Evolutionary conservation across 1,140 invertebrate species (phyloP), one percentile per base, ranked within the genome.

Genomic region (Caerostris darwini): DNA sequence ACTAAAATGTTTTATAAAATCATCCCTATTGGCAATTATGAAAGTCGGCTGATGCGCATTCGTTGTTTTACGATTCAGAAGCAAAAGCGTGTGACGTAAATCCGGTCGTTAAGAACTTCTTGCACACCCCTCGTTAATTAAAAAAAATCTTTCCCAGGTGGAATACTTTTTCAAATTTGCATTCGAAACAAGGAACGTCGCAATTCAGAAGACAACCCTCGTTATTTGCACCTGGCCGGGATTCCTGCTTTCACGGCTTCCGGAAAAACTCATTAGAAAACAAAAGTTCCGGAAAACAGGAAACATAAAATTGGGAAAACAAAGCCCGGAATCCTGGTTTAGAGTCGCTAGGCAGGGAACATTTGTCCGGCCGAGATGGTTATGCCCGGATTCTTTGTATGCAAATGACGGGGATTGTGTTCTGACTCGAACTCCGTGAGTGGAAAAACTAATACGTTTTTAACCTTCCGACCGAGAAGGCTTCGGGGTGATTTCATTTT

Each of bases 401-500:
- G 90, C 90, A 92, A 92, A 92, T 92, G n/a, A 67, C 90, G 5
- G n/a, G 90, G 90, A 61, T 92, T 58, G 90, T 50, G 69, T 92
- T 85, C 85, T 83, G 53, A 83, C 34, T 92, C 59, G 56, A 85
- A 10, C 34, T 83, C 19, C 81, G 90, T 92, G 90, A 85, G 81
- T 54, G 58, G 90, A 83, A 92, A 92, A 92, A 92, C 81, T 92
- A 92, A 92, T 92, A 92, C 56, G 90, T 83, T 92, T 64, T 61
- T 53, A 64, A 83, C 81, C 59, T 64, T 59, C 56, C 90, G 8
- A 54, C 54, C 3, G 19, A 34, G 67, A 64, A 92, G 77, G 69
- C 53, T 83, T 61, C 19, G 12, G 7, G 19, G 90, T 92, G 67
- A 85, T 92, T 92, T 85, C 85, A 64, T 64, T 85, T 83, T 67